A percentile compares a stretch with the other conserved stretches of the same genome.
These are phyloP conservation scores for Drosophila ercepeae DNA, from an alignment of 1,140 invertebrate genomes.

Conservation along the genomic window DNA sequence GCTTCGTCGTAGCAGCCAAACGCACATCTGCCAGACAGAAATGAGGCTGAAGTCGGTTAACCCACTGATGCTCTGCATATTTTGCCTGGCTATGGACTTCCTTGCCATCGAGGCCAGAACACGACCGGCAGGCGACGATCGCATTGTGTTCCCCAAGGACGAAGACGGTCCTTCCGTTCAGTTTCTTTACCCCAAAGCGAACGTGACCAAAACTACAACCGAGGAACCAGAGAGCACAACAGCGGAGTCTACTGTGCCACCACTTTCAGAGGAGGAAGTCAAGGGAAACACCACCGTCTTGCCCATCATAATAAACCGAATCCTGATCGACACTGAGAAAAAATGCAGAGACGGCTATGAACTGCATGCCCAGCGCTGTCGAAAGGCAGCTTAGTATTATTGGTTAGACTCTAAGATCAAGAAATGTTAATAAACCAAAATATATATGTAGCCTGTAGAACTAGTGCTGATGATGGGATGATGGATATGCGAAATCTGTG, in stretches of 20 bases:
- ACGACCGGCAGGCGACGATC: constrained; percentile 29
- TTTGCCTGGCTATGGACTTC: constrained; percentile 21
- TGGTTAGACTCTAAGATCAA: constrained; percentile 4
- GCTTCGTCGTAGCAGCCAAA: constrained; percentile 53
- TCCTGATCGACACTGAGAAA: constrained; percentile 45
- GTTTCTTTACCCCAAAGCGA: background rate
- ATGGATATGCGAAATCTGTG: background rate
- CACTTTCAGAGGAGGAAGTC: background rate
- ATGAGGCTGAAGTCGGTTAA: constrained; percentile 8
- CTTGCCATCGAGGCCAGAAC: constrained; percentile 21
- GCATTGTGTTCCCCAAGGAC: constrained; percentile 59
- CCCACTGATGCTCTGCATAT: constrained; percentile 5
- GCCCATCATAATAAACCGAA: constrained; percentile 51
- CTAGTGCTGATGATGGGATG: constrained; percentile 7
- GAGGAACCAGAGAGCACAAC: background rate
- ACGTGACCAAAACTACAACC: background rate
- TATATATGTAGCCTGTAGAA: constrained; percentile 4
- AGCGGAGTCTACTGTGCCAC: background rate
- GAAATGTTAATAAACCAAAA: constrained; percentile 33
- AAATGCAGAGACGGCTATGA: constrained; percentile 38
- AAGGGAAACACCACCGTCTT: constrained; percentile 10
- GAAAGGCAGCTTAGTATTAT: constrained; percentile 37
- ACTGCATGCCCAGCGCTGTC: constrained; percentile 52
- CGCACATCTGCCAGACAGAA: constrained; percentile 24
- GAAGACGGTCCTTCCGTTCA: background rate